Percentiles rank a stretch among this genome's conserved stretches.
Evolutionary conservation across 2,888 invertebrate species (phyloP).

Genomic region (Parnassius glacialis): DNA sequence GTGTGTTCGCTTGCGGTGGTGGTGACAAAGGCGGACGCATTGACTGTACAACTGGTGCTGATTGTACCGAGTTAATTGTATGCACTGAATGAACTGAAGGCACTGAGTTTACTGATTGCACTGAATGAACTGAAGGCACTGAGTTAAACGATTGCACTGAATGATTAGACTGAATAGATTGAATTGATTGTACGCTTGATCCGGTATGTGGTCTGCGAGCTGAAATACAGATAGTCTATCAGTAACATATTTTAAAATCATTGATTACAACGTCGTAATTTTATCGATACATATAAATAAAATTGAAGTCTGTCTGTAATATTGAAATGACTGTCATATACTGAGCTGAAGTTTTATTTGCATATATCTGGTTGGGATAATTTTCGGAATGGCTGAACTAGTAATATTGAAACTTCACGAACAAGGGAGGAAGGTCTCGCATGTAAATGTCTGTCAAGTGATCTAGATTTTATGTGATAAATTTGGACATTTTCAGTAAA

Average conservation of each 20-base stretch:
- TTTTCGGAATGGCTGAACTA: no score
- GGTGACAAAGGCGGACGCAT: background rate
- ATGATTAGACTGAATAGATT: slow-evolving; percentile 44
- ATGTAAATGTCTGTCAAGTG: no score
- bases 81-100: slow-evolving; percentile 53
- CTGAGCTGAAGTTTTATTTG: no score
- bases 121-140: slow-evolving; percentile 59
- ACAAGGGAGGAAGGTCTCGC: no score
- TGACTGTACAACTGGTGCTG: slow-evolving; percentile 26
- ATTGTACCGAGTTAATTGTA: slow-evolving; percentile 35
- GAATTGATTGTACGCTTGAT: slow-evolving; percentile 66
- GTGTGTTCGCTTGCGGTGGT: background rate
- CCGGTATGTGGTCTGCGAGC: slow-evolving; percentile 63
- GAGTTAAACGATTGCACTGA: slow-evolving; percentile 34
- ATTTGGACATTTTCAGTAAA: no score
- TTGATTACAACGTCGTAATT: background rate
- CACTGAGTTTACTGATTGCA: slow-evolving; percentile 43
- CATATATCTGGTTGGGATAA: no score
- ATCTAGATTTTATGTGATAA: no score
- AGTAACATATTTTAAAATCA: no score
- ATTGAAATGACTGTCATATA: no score
- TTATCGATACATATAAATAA: no score
- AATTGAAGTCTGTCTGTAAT: no score
- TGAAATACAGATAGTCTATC: slow-evolving; percentile 22
- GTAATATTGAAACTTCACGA: no score